Conservation (phyloP, 1,140 invertebrate species). For the Holcopasites calliopsidis region DNA sequence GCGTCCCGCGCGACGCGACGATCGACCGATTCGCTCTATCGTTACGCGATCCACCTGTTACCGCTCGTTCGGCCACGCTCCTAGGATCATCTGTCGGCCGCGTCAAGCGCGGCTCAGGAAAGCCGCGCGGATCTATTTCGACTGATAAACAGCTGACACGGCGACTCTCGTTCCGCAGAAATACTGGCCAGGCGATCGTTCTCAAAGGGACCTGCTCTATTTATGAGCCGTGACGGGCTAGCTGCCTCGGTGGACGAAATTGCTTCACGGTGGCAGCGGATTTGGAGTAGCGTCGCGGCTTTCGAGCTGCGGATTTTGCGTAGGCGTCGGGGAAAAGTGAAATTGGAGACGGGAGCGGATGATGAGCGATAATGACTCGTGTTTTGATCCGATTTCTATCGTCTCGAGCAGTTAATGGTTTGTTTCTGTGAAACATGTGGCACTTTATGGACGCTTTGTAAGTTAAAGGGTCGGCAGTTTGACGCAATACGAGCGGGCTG, state of each 20-base stretch:
- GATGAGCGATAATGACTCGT: not conserved
- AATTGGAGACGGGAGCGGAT: not conserved
- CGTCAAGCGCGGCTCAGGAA: constrained; percentile 18
- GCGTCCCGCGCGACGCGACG: constrained; percentile 5
- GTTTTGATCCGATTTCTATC: not conserved
- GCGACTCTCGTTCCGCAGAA: constrained; percentile 34
- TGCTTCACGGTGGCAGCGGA: not conserved
- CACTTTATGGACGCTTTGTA: not conserved
- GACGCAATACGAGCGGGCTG: not conserved
- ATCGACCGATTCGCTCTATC: constrained; percentile 1
- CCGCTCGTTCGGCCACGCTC: constrained; percentile 42
- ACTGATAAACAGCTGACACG: constrained; percentile 56
- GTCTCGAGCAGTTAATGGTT: not conserved
- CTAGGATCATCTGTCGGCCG: constrained; percentile 17
- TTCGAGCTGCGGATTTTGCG: not conserved
- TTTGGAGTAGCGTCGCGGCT: not conserved
- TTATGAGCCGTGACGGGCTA: constrained; percentile 26
- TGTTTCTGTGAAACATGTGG: not conserved
- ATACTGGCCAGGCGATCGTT: constrained; percentile 42
- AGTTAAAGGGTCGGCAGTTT: not conserved
- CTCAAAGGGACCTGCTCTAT: constrained; percentile 47
- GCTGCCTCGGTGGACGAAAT: not conserved
- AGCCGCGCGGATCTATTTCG: constrained; percentile 50
- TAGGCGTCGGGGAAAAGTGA: no score
- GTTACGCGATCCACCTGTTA: constrained; percentile 66